Evolutionary conservation across 2,797 vertebrate species (phyloP), one percentile per base, ranked within the genome.

Genomic region (Sebastes baramenuke): DNA sequence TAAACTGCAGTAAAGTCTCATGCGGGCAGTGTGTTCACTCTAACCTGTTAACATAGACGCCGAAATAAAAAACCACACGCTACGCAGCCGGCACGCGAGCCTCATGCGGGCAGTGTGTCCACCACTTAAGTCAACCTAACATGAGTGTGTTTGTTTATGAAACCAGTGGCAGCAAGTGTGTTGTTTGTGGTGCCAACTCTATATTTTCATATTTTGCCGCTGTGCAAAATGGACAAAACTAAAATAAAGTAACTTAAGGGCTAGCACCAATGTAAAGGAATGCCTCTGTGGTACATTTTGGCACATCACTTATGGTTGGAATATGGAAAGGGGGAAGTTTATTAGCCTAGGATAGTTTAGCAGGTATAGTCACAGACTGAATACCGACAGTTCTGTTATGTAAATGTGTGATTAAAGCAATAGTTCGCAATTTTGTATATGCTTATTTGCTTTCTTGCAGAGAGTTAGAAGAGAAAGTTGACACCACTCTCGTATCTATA

Each of bases 181-280:
- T 18, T 18, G 6, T 5, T 24, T 36, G 1, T 46, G 1, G 12
- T 58, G 29, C 27, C 22, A 29, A 14, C 36, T 72, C 20, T 49
- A 25, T 12, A 52, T 34, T 78, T 68, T 62, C 5, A 36, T 22
- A 49, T 68, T 30, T 67, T n/a, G 20, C 38, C 14, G 12, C 16
- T 64, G 59, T 62, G 64, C 22, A 77, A 85, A 82, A n/a, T 62
- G 13, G 20, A 14, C 29, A 65, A 69, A 60, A 60, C 2, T 62
- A 6, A 32, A 32, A 46, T n/a, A 5, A 54, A 67, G 54, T 30
- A 49, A 55, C 55, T 24, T 30, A 6, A 5, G 7, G 18, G 3
- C 54, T 70, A 76, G 89, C 80, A 84, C 79, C 80, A 3, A 3
- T 54, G 18, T 55, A 34, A 62, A 74, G 56, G 25, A 84, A 81